Conservation (phyloP, 2,888 invertebrate genomes). For the Nomada ferruginata region DNA sequence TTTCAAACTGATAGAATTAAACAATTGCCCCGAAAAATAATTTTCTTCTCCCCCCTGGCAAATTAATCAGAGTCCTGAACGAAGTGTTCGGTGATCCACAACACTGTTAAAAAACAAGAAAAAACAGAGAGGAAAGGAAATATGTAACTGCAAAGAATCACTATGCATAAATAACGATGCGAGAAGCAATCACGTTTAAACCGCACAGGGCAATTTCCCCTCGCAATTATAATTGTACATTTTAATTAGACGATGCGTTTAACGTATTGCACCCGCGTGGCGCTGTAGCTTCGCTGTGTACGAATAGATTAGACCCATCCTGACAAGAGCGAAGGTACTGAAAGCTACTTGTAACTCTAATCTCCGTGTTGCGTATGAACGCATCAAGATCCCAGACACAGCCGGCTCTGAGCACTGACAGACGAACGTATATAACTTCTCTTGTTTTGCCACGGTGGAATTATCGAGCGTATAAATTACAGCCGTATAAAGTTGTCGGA, state of each 20-base stretch:
- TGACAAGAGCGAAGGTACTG: slow-evolving; percentile 16
- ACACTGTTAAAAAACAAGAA: not conserved
- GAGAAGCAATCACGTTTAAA: not conserved
- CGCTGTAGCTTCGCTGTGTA: not conserved
- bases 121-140: not conserved
- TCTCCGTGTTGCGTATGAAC: slow-evolving; percentile 22
- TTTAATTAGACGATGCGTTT: slow-evolving; percentile 3
- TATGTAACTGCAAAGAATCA: not conserved
- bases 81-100: no score
- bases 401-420: slow-evolving; percentile 12
- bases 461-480: slow-evolving; percentile 46
- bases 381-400: slow-evolving; percentile 32
- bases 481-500: slow-evolving; percentile 41
- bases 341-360: slow-evolving; percentile 42
- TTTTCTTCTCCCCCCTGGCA: no score
- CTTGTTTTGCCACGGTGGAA: slow-evolving; percentile 18
- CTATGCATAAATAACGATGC: not conserved
- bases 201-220: not conserved
- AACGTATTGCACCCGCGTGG: not conserved
- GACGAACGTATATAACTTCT: slow-evolving; percentile 3
- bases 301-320: slow-evolving; percentile 33
- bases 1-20: no score
- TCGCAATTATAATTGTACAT: not conserved
- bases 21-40: no score
- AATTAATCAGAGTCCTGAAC: no score